Evolutionary conservation across 2,113 vertebrate genomes (phyloP).

Genomic region (Chlamydotis undulata): DNA sequence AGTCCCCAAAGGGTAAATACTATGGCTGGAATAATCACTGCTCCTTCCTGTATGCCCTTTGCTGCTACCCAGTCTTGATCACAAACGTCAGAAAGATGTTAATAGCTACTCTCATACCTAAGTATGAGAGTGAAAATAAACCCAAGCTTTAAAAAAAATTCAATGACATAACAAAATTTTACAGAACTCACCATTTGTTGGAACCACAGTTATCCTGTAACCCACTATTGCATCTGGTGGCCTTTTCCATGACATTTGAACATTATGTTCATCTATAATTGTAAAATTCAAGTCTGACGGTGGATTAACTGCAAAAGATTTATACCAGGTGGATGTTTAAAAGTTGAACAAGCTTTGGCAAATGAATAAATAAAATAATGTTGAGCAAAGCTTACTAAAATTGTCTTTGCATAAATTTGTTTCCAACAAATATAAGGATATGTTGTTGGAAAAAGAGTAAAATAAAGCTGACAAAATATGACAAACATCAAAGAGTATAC

Average conservation of each 20-base stretch:
- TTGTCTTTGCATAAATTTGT: slow-evolving; percentile 88
- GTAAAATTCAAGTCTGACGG: slow-evolving; percentile 94
- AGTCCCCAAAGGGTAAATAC: not conserved
- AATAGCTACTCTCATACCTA: not conserved
- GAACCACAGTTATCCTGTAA: slow-evolving; percentile 88
- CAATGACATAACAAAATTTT: not conserved
- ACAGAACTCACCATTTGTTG: slow-evolving; percentile 84
- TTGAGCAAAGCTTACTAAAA: slow-evolving; percentile 76
- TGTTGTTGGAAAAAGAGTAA: slow-evolving; percentile 87
- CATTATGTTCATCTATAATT: slow-evolving; percentile 93
- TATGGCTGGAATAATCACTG: not conserved
- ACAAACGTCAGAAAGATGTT: not conserved
- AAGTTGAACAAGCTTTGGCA: slow-evolving; percentile 25
- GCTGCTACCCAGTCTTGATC: not conserved
- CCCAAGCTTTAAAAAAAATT: not conserved
- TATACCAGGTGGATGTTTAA: slow-evolving; percentile 51
- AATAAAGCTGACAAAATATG: slow-evolving; percentile 79
- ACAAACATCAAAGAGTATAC: slow-evolving; percentile 80
- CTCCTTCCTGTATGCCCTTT: not conserved
- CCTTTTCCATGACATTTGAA: slow-evolving; percentile 91
- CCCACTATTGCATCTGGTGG: slow-evolving; percentile 85
- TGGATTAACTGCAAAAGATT: slow-evolving; percentile 87
- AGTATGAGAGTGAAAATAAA: not conserved
- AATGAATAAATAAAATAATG: slow-evolving; percentile 60
- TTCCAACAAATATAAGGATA: slow-evolving; percentile 91